Conservation (phyloP, 2,113 vertebrate genomes). For the Nicator chloris region DNA sequence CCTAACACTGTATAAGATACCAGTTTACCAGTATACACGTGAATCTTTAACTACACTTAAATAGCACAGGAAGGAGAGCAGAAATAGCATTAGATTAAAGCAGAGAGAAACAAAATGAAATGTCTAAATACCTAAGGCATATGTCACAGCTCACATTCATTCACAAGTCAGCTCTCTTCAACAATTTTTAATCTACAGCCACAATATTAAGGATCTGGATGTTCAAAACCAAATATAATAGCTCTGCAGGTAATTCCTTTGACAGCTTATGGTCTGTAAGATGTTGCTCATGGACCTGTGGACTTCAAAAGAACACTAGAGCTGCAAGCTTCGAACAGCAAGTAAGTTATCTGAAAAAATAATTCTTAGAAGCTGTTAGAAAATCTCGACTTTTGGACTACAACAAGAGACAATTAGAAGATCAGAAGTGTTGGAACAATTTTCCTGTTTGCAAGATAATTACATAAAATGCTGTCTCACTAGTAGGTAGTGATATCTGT, state of each 20-base stretch:
- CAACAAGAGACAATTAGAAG: conserved; percentile 11
- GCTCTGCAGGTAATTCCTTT: conserved; percentile 8
- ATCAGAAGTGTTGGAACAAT: background rate
- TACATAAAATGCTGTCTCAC: background rate
- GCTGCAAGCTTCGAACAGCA: background rate
- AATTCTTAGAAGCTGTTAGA: background rate
- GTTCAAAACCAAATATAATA: conserved; percentile 17
- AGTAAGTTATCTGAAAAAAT: background rate
- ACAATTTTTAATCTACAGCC: background rate
- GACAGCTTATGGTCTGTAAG: background rate
- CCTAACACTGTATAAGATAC: background rate
- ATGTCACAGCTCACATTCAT: background rate
- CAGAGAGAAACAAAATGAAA: background rate
- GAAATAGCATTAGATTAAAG: background rate
- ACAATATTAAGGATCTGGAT: background rate
- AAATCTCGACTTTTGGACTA: background rate
- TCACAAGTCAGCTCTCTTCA: background rate
- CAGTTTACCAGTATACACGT: background rate
- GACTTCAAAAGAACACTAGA: conserved; percentile 18
- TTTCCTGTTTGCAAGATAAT: conserved; percentile 11
- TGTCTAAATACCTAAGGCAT: background rate
- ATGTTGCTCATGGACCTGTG: background rate
- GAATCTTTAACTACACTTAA: background rate
- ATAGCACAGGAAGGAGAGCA: background rate
- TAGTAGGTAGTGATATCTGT: background rate